phyloP scores from a whole-genome alignment of 2,797 vertebrate genomes.

The Pseudochirops corinnae region DNA sequence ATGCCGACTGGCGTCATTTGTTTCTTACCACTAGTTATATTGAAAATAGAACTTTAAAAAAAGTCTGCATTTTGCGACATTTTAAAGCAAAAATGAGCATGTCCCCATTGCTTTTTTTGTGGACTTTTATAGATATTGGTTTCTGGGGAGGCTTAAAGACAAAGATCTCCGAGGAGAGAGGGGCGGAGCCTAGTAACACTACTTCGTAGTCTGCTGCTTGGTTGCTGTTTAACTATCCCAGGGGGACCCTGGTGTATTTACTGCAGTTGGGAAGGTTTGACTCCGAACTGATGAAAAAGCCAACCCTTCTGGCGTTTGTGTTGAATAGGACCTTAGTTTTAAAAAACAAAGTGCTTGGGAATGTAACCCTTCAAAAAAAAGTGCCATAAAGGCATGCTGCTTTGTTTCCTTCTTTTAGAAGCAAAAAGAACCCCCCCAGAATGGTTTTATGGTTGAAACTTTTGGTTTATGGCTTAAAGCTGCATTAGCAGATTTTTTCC shows the following conservation, averaged over 20 bases:
- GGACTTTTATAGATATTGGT: neutral
- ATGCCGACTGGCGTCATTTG: neutral
- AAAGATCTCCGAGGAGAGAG: neutral
- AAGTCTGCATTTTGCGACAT: conserved; percentile 33
- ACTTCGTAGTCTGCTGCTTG: neutral
- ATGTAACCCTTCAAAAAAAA: neutral
- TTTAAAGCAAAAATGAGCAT: neutral
- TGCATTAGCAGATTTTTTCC: neutral
- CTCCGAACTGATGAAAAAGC: neutral
- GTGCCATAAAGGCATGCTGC: conserved; percentile 24
- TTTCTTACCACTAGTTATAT: neutral
- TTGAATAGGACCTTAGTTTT: conserved; percentile 11
- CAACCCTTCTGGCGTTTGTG: conserved; percentile 6
- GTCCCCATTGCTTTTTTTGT: neutral
- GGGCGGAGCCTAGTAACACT: neutral
- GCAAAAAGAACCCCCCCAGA: neutral
- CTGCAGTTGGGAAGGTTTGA: neutral
- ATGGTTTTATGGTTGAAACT: neutral
- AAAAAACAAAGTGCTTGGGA: conserved; percentile 10
- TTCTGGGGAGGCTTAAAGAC: conserved; percentile 1
- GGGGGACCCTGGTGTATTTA: neutral
- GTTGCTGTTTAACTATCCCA: neutral
- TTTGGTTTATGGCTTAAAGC: neutral
- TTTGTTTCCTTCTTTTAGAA: conserved; percentile 1
- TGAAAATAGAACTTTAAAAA: conserved; percentile 28